Evolutionary conservation across 2,888 invertebrate genomes (phyloP), one percentile per base, ranked within the genome.

Genomic region (Pollenia labialis): DNA sequence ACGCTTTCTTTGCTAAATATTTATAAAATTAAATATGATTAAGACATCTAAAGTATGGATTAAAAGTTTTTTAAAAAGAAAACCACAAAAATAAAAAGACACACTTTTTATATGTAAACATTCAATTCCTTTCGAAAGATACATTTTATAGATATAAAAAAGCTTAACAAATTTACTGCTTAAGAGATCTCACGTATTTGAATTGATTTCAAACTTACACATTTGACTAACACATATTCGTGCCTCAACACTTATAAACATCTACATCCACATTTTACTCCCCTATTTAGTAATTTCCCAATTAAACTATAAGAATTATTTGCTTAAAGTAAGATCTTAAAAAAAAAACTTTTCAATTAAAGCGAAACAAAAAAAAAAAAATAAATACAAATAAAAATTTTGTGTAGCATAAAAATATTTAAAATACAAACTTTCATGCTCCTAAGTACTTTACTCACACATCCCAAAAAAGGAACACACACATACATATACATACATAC

Each of bases 261-360:
- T 46, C 18, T 32, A 50, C 23, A 56, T 1, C 8, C 9, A 44
- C 14, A 44, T 12, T 42, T 46, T 71, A 64, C 71, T 71, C 81
- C 76, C 76, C 71, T 77, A 72, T 72, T 85, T 77, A 56, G 16
- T 71, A 81, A 60, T 71, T 72, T 72, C 48, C 46, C 85, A 62
- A 75, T 66, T 81, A 77, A 82, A 69, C 52, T 62, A 68, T 23
- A 79, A 79, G 82, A 85, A 79, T 79, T 68, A 74, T 48, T 79
- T 74, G 14, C 77, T 56, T 32, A 54, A 60, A 72, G 40, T 75
- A 77, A 58, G 60, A 42, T 48, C 58, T 9, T 58, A 71, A n/a
- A 44, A 72, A 85, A 56, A n/a, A 81, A 84, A 64, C 60, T 81
- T 74, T 87, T 81, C 81, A 84, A 81, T 84, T 83, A 84, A 81